Percentiles rank a stretch among this genome's conserved stretches.
Evolutionary conservation across 2,888 invertebrate species (phyloP).

Genomic region (Mimas tiliae): DNA sequence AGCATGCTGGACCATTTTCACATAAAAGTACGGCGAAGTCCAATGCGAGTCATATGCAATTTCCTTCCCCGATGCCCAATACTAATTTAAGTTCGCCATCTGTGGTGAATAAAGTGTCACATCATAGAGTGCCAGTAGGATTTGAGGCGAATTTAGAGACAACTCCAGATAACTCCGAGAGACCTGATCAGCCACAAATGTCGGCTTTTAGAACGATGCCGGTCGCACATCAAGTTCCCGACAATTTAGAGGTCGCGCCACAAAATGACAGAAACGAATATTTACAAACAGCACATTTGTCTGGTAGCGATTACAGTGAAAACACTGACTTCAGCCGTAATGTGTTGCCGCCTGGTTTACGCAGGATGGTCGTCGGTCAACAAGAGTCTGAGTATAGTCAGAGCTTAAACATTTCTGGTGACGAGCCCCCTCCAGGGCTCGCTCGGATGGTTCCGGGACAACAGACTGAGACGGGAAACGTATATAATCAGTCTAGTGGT

Average conservation of each 20-base stretch:
- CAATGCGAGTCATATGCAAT: constrained; percentile 48
- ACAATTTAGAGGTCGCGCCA: constrained; percentile 86
- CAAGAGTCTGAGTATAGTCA: constrained; percentile 83
- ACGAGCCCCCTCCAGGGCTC: constrained; percentile 82
- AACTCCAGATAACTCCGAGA: constrained; percentile 88
- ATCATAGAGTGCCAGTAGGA: constrained; percentile 64
- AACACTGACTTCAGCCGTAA: constrained; percentile 73
- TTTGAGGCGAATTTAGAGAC: constrained; percentile 87
- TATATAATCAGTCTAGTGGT: constrained; percentile 66
- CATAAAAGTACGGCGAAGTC: constrained; percentile 70
- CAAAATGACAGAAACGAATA: constrained; percentile 90
- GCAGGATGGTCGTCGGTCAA: constrained; percentile 88
- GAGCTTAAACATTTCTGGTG: constrained; percentile 61
- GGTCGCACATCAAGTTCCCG: constrained; percentile 67
- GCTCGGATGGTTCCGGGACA: constrained; percentile 83
- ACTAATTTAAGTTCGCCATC: constrained; percentile 66
- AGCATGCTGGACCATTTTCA: constrained; percentile 74
- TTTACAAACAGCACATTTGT: constrained; percentile 90
- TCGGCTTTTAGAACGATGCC: constrained; percentile 54
- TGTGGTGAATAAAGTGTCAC: constrained; percentile 63
- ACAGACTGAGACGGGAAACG: constrained; percentile 69
- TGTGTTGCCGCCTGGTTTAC: constrained; percentile 86
- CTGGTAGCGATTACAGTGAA: constrained; percentile 81
- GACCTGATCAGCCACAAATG: constrained; percentile 81
- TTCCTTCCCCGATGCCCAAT: constrained; percentile 58